Base-by-base conservation (phyloP, 2,797 vertebrate species). In the Buceros bicornis region DNA sequence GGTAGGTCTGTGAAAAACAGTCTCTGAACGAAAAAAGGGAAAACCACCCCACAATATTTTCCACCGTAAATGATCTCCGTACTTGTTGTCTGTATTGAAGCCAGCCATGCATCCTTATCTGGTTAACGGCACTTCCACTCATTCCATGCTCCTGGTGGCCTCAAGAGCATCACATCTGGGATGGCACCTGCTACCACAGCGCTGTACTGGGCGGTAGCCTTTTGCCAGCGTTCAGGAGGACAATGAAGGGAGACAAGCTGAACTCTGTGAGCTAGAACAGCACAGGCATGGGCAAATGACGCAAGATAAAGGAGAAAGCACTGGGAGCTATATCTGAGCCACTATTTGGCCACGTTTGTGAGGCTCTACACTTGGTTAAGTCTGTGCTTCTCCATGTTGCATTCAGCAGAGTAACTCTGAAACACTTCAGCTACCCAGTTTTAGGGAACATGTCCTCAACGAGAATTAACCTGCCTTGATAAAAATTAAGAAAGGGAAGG, bases 391-490 rank as follows among this genome's bases (percentile, higher is more conserved):
- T 81, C 35, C 4, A 10, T 6, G 18, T 22, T 73, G 28, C 33
- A 77, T 31, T 93, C 77, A 87, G 69, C 15, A 33, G 16, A 72
- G n/a, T 20, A 81, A 72, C 1, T 2, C 40, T n/a, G 43, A 81
- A 87, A 92, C 22, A 51, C 24, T 64, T 74, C 37, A 74, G 37
- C 29, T 50, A 71, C 19, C 20, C 0, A 0, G 13, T 58, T 89
- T 69, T 58, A 50, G 22, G 26, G 17, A 73, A 82, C 31, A 31
- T 4, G 54, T 25, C 42, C 24, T 58, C 29, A 73, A 3, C 40
- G 29, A 72, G 28, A 79, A 65, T 21, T 65, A 76, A 7, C 1
- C 5, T 25, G 81, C 16, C 0, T 0, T 28, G 35, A 62, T 13
- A 85, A 56, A 94, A 91, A 77, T 10, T 51, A 54, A 29, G 47